These are phyloP conservation scores for Daptonema setosum DNA, from an alignment of 2,888 invertebrate species.

Conservation along the genomic window DNA sequence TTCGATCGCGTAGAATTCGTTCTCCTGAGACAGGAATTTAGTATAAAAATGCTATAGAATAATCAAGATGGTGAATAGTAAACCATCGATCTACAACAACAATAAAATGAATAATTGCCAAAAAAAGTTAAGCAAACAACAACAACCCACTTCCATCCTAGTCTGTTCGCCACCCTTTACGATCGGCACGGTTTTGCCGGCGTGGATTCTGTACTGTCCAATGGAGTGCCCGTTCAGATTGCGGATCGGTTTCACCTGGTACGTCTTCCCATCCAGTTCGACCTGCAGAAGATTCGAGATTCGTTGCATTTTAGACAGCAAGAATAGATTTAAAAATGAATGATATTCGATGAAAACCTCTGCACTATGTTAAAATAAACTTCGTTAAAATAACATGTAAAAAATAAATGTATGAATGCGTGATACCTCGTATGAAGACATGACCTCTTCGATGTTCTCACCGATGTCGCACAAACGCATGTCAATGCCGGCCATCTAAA, in stretches of 20 bases:
- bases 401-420: too few species aligned
- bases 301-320: too few species aligned
- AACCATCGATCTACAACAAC: too few species aligned
- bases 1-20: slow-evolving; percentile 96
- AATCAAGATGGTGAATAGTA: too few species aligned
- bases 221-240: slow-evolving; percentile 99
- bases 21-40: slow-evolving; percentile 49
- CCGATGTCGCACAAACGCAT: slow-evolving; percentile 87
- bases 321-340: too few species aligned
- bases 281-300: too few species aligned
- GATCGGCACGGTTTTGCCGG: slow-evolving; percentile 96
- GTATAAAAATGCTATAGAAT: too few species aligned
- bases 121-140: not conserved
- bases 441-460: slow-evolving; percentile 88
- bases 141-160: slow-evolving; percentile 55
- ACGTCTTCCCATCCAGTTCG: slow-evolving; percentile 81
- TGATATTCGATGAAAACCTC: too few species aligned
- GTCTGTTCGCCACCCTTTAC: slow-evolving; percentile 94
- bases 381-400: too few species aligned
- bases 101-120: not conserved
- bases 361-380: too few species aligned
- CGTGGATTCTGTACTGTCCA: slow-evolving; percentile 65
- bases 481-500: slow-evolving; percentile 67
- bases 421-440: slow-evolving; percentile 99
- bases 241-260: slow-evolving; percentile 81